Base-by-base conservation (phyloP, 2,888 invertebrate species). In the Acrobasis consociella region DNA sequence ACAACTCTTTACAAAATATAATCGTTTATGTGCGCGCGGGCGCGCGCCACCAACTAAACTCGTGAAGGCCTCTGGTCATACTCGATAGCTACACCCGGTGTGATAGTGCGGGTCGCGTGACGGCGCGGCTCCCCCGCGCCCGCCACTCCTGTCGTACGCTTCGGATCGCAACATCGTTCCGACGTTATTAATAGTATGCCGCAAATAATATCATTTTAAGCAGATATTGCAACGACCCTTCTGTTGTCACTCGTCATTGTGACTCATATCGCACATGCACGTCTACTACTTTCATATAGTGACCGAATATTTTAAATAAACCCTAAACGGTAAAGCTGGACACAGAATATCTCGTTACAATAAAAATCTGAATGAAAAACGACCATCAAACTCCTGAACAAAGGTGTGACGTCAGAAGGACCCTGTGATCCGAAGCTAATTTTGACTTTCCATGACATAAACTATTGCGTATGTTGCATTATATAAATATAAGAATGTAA, bases 1-100 rank as follows among this genome's bases (percentile, higher is more conserved):
- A 91, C 90, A 89, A 89, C 78, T 86, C 84, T 86, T 89, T 91
- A 89, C 82, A 91, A 90, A 91, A 91, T 89, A 89, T 85, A 87
- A 89, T 82, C 76, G 83, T 81, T 83, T 77, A 77, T 77, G 75
- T 76, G 76, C 72, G 56, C 75, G 67, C 53, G 42, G 68, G 64
- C 71, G 65, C 66, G 69, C 72, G 70, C 72, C 69, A 70, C 73
- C 78, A 81, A 84, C 82, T 80, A 76, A 83, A 83, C 78, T 73
- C 77, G 75, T 78, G 82, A 84, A 86, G 86, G 87, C 86, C 86
- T 83, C 86, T 80, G 77, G 74, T 77, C 75, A 71, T 74, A 72
- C 73, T 60, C 49, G 59, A 51, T 50, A 50, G 49, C 49, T 50
- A 51, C 58, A 66, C 62, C 62, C 62, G 52, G 53, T 39, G 46